Base-by-base conservation (phyloP, 2,113 vertebrate species). In the Dipodomys stephensi region DNA sequence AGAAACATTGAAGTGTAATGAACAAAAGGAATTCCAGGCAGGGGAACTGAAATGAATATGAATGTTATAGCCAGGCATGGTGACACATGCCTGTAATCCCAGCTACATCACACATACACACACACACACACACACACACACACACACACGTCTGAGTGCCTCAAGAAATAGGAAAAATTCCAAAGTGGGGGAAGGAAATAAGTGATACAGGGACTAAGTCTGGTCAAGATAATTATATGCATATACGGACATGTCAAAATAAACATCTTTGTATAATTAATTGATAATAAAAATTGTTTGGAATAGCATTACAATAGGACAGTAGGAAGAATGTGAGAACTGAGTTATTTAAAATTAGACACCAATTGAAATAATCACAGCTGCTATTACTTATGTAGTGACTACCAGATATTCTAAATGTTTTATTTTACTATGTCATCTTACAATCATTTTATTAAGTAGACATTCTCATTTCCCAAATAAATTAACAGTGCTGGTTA, bases 271-370 rank as follows among this genome's bases (percentile, higher is more conserved):
- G 49, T 49, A 49, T 10, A 49, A 49, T 49, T 49, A 49, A 49
- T 49, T 49, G 49, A 49, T 49, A 12, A 49, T 49, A 49, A 49
- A 49, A 49, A 85, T 20, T 72, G 30, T 25, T 27, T 92, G 60
- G 60, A 88, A 57, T 15, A 81, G 46, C 30, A 69, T 67, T 84
- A 94, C 3, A 73, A 85, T 10, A 65, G 46, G 10, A 65, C 69
- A 93, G 28, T 2, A 72, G 77, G 18, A 85, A 11, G 10, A 62
- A 7, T 46, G 23, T 77, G 62, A 83, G 53, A 86, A 85, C 2
- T 94, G 25, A 87, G 83, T 53, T 60, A 71, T 60, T 89, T 90
- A 90, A 93, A 82, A 84, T 90, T 76, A 81, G 30, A 91, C 64
- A 76, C 53, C 46, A 91, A 92, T 9, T 60, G 28, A 88, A 94